Conservation (phyloP, 2,797 vertebrate genomes). For the Sebastes baramenuke region DNA sequence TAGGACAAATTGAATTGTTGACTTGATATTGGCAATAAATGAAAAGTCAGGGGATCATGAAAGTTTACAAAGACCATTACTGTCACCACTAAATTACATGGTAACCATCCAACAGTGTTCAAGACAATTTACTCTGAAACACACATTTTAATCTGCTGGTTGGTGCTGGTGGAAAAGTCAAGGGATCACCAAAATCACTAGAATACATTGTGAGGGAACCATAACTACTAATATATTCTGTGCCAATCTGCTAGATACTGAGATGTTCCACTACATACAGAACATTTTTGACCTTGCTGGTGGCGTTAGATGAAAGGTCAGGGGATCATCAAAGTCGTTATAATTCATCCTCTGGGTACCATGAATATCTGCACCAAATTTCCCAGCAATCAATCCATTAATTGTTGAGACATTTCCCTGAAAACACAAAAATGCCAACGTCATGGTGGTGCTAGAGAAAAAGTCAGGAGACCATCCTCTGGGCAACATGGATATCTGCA, state of each 20-base stretch:
- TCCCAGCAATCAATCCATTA: background rate
- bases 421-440: background rate
- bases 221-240: background rate
- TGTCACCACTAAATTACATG: background rate
- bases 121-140: background rate
- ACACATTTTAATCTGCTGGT: background rate
- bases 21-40: background rate
- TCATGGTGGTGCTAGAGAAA: background rate
- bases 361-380: background rate
- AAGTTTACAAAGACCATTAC: background rate
- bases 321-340: background rate
- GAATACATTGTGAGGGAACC: background rate
- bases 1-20: background rate
- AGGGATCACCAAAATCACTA: background rate
- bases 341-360: background rate
- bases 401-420: background rate
- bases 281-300: background rate
- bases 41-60: background rate
- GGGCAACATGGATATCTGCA: background rate
- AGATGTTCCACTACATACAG: background rate
- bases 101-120: background rate
- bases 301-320: background rate
- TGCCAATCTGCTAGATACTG: background rate
- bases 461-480: background rate
- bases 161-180: background rate